Evolutionary conservation across 1,140 invertebrate genomes (phyloP), one percentile per base, ranked within the genome.

Genomic region (Zaprionus kolodkinae): DNA sequence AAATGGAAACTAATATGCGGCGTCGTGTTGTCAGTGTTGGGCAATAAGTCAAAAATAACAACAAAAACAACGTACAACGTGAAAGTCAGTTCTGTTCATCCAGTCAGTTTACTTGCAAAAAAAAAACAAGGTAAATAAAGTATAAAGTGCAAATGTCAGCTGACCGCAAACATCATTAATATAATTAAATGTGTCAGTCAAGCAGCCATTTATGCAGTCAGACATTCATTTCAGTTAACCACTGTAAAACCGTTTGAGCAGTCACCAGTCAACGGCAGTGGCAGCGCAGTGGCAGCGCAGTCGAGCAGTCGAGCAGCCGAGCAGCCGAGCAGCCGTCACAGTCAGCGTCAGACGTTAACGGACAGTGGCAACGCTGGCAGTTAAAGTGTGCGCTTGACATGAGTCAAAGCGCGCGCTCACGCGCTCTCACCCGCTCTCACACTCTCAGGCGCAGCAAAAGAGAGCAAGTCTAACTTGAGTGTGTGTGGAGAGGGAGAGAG

Each of bases 151-250:
- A 91, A 91, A 91, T 91, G 88, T 91, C 88, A 91, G 88, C 79
- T 91, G 88, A 91, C 88, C 85, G 89, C 85, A 85, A 89, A 85
- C 80, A 91, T 89, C 89, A 91, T 89, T 91, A 89, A 91, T 91
- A 91, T 91, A 91, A 91, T 91, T 91, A 91, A 91, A 91, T 86
- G 81, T 91, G 88, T 85, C 88, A 91, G 89, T 91, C 85, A 90
- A 81, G 78, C 85, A 73, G 86, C 81, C 85, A 89, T 89, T 89
- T 90, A 89, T 89, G 75, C 81, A 90, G 72, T 89, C 84, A 64
- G 81, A 74, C 85, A 83, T 74, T 81, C 78, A 84, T 84, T 87
- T 84, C 85, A 89, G 84, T 89, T 78, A 84, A 85, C 81, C 85
- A 79, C 78, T 64, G 35, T 63, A 35, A 50, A 72, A 57, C 45